Evolutionary conservation across 2,888 invertebrate genomes (phyloP).

Genomic region (Aplocera efformata): DNA sequence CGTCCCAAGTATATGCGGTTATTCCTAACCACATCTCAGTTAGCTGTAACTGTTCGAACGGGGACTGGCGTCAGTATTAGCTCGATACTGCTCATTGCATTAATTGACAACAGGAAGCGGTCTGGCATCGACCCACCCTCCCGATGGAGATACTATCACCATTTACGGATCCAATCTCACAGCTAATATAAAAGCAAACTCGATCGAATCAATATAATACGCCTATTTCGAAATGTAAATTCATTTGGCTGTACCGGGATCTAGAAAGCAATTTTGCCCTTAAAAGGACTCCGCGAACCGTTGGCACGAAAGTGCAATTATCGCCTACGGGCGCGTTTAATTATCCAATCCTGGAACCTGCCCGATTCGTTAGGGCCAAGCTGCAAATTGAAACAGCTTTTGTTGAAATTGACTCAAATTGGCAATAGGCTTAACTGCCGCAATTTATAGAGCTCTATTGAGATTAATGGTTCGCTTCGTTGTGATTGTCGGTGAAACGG

Average conservation of each 20-base stretch:
- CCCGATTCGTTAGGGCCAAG: constrained; percentile 31
- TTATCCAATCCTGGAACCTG: constrained; percentile 41
- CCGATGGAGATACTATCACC: constrained; percentile 28
- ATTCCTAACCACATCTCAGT: constrained; percentile 12
- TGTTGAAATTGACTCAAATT: constrained; percentile 28
- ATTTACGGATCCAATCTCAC: constrained; percentile 22
- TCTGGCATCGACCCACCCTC: constrained; percentile 28
- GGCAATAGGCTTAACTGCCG: constrained; percentile 25
- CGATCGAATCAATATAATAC: constrained; percentile 12
- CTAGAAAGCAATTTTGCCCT: constrained; percentile 26
- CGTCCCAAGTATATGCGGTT: constrained; percentile 2
- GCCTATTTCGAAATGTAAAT: constrained; percentile 21
- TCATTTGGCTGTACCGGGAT: constrained; percentile 14
- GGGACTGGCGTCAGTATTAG: constrained; percentile 29
- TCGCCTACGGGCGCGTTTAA: constrained; percentile 44
- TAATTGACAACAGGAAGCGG: constrained; percentile 60
- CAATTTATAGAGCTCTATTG: constrained; percentile 21
- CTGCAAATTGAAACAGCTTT: constrained; percentile 46
- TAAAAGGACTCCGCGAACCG: constrained; percentile 22
- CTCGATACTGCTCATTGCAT: constrained; percentile 44
- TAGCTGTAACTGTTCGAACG: constrained; percentile 40
- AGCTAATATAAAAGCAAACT: constrained; percentile 16
- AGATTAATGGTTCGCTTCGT: constrained; percentile 22
- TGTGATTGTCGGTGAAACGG: constrained; percentile 17
- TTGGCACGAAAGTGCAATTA: constrained; percentile 43